Conservation (phyloP, 2,797 vertebrate genomes). For the Loris lydekkerianus region DNA sequence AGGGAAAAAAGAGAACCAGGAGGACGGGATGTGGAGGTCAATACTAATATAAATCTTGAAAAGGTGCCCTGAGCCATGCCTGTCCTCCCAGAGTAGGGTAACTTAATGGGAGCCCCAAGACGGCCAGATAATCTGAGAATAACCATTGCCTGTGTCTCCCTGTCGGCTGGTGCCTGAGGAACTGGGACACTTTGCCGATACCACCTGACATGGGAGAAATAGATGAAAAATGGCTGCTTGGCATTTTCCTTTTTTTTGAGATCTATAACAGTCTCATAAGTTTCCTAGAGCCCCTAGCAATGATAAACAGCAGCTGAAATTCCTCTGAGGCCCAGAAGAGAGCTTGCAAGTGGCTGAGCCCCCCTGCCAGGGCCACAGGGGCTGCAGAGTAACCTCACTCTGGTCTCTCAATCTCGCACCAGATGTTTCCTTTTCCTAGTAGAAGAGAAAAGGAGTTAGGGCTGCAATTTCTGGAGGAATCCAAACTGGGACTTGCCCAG, state of each 20-base stretch:
- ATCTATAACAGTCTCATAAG: not conserved
- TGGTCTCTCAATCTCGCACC: not conserved
- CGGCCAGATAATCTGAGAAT: not conserved
- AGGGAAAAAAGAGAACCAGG: not conserved
- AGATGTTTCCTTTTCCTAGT: not conserved
- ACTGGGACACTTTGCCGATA: not conserved
- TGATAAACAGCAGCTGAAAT: not conserved
- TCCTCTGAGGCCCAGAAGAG: not conserved
- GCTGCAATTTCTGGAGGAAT: not conserved
- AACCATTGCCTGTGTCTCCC: not conserved
- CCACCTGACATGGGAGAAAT: not conserved
- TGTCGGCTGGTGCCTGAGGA: not conserved
- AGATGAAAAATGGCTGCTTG: not conserved
- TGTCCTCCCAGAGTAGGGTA: not conserved
- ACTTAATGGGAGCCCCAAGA: not conserved
- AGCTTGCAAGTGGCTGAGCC: not conserved
- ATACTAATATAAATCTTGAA: not conserved
- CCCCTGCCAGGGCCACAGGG: too few species aligned
- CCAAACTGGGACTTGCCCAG: not conserved
- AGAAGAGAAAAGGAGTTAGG: not conserved
- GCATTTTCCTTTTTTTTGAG: not conserved
- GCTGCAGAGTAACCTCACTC: not conserved
- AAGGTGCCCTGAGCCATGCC: not conserved
- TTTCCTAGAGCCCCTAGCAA: not conserved
- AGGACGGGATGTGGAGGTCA: not conserved